phyloP scores from a whole-genome alignment of 2,888 invertebrate genomes.

The Dione vanillae region DNA sequence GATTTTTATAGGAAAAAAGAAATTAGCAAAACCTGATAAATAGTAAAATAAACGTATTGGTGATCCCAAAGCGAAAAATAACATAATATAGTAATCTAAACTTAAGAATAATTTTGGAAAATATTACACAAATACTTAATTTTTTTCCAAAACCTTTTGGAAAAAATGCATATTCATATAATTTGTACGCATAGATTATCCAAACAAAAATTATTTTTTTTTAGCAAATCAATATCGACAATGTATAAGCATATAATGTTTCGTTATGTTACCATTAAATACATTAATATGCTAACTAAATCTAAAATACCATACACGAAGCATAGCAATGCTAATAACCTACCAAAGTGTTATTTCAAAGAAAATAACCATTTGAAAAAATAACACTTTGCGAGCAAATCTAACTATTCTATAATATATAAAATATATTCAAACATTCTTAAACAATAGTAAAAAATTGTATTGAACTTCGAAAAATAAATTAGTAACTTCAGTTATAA shows the following conservation, averaged over 20 bases:
- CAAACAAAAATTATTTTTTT: too few species aligned
- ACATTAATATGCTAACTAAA: conserved; percentile 37
- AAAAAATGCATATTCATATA: too few species aligned
- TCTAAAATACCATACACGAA: conserved; percentile 29
- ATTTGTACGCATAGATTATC: too few species aligned
- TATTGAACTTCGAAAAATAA: conserved; percentile 39
- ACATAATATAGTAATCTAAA: too few species aligned
- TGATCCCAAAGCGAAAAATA: too few species aligned
- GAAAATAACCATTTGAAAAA: background rate
- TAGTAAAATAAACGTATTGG: too few species aligned
- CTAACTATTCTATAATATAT: conserved; percentile 13
- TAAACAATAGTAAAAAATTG: conserved; percentile 30
- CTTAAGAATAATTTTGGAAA: too few species aligned
- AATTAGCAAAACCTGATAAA: too few species aligned
- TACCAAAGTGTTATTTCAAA: conserved; percentile 8
- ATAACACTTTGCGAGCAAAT: conserved; percentile 16
- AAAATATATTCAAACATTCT: conserved; percentile 22
- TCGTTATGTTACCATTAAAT: conserved; percentile 19
- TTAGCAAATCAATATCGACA: conserved; percentile 21
- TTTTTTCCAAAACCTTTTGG: too few species aligned
- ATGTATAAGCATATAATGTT: conserved; percentile 10
- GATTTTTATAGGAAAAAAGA: too few species aligned
- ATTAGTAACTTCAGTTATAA: conserved; percentile 32
- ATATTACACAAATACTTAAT: too few species aligned
- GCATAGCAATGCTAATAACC: conserved; percentile 1